These are phyloP conservation scores for Acinonyx jubatus DNA, from an alignment of 2,113 vertebrate genomes.

Conservation along the genomic window DNA sequence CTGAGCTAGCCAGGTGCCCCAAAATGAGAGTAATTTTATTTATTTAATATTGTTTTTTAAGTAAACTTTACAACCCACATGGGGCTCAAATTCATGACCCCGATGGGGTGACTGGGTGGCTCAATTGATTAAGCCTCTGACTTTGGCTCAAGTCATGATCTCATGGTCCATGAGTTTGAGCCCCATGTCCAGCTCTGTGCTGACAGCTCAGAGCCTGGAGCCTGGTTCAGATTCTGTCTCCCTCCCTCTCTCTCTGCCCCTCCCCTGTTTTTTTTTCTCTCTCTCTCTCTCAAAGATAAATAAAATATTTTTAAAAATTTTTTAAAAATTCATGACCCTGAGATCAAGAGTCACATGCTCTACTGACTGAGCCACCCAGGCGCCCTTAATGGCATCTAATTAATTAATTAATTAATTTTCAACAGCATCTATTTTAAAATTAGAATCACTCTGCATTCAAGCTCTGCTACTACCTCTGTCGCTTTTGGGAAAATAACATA, in stretches of 20 bases:
- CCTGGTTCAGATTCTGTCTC: no score
- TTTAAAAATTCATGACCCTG: not conserved
- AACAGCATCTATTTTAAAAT: not conserved
- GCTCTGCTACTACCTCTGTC: not conserved
- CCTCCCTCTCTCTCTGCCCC: no score
- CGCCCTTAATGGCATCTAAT: not conserved
- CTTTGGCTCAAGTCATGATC: no score
- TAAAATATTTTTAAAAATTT: no score
- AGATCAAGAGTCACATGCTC: not conserved
- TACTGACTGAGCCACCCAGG: not conserved
- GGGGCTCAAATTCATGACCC: not conserved
- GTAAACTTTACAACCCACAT: not conserved
- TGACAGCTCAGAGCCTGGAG: no score
- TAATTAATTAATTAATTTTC: not conserved
- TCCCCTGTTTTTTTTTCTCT: no score
- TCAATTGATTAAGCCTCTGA: no score
- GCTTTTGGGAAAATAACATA: not conserved
- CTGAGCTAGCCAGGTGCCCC: not conserved
- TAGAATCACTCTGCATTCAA: not conserved
- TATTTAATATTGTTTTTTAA: not conserved
- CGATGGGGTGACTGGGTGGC: not conserved
- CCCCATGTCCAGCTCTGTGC: no score
- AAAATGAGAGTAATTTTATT: not conserved
- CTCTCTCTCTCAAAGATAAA: no score
- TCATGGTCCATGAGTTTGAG: no score